Percentiles rank a stretch among this genome's conserved stretches.
Evolutionary conservation across 2,113 vertebrate genomes (phyloP).

Genomic region (Arvicanthis niloticus): DNA sequence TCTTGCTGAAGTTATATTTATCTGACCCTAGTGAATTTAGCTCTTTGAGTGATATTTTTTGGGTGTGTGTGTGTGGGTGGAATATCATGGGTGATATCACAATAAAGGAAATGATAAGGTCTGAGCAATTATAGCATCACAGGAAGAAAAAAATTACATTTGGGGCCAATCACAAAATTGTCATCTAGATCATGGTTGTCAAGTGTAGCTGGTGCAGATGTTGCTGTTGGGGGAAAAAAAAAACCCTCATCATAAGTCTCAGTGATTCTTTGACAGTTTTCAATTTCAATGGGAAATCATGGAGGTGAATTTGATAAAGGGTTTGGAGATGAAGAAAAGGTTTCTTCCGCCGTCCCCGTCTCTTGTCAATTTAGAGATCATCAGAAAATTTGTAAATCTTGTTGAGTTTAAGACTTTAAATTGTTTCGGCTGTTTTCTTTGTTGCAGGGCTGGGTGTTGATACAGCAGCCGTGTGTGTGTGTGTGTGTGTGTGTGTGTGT

Average conservation of each 20-base stretch:
- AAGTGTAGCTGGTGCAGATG: conserved; percentile 58
- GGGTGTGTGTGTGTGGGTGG: background rate
- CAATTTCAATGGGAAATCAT: conserved; percentile 73
- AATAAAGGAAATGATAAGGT: conserved; percentile 73
- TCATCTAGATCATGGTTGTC: conserved; percentile 76
- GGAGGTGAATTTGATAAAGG: conserved; percentile 68
- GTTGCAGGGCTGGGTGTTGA: background rate
- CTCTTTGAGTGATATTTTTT: conserved; percentile 66
- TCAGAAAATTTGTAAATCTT: conserved; percentile 56
- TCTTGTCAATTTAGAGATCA: conserved; percentile 61
- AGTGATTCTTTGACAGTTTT: conserved; percentile 76
- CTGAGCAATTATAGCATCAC: conserved; percentile 64
- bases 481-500: too few species aligned
- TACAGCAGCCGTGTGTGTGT: background rate
- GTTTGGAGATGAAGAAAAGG: conserved; percentile 37
- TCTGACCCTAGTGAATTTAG: conserved; percentile 66
- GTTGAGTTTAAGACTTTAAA: conserved; percentile 55
- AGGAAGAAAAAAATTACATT: conserved; percentile 75
- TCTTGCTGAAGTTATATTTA: conserved; percentile 70
- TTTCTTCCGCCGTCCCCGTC: background rate
- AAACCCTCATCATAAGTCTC: conserved; percentile 69
- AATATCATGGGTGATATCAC: conserved; percentile 67
- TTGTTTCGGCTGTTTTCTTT: conserved; percentile 2
- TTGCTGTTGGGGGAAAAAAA: conserved; percentile 57
- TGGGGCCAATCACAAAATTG: conserved; percentile 68